These are phyloP conservation scores for Blastomussa wellsi DNA, from an alignment of 92 coral and sea anemone genomes.

Conservation along the genomic window DNA sequence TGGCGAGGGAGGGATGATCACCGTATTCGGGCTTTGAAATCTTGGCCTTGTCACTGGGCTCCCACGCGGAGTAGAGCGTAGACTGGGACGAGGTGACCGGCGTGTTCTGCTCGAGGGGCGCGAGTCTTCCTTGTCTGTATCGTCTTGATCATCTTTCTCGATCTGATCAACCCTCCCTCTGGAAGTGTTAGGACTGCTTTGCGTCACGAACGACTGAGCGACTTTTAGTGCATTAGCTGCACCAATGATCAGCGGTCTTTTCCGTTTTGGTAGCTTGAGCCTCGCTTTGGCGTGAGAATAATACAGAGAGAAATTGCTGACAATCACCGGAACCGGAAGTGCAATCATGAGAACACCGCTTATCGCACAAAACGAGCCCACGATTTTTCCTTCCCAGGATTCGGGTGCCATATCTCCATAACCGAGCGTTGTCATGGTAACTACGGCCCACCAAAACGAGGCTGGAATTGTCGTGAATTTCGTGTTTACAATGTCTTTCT, in stretches of 20 bases:
- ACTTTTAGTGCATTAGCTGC: conserved; percentile 95
- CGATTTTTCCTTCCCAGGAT: conserved; percentile 84
- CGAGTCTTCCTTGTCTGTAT: conserved; percentile 20
- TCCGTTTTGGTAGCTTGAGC: conserved; percentile 78
- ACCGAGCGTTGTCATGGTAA: conserved; percentile 99
- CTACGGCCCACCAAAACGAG: conserved; percentile 99
- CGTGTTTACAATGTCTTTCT: conserved; percentile 60
- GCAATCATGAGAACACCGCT: conserved; percentile 96
- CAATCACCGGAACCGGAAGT: conserved; percentile 95
- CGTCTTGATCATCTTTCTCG: conserved; percentile 27
- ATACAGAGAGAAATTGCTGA: conserved; percentile 95
- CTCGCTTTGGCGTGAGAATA: conserved; percentile 99
- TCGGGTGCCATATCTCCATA: conserved; percentile 93
- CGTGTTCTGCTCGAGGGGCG: conserved; percentile 22
- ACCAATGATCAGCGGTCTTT: conserved; percentile 90
- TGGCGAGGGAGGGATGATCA: conserved; percentile 27
- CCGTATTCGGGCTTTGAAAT: conserved; percentile 11
- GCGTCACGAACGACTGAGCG: conserved; percentile 81
- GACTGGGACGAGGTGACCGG: conserved; percentile 34
- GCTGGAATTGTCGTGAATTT: conserved; percentile 92
- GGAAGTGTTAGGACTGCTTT: conserved; percentile 65
- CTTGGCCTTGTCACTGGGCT: conserved; percentile 38
- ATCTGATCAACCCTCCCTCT: conserved; percentile 48
- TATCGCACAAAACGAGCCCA: conserved; percentile 94
- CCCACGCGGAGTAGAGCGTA: conserved; percentile 41